These are phyloP conservation scores for Smutsia temminckii DNA, from an alignment of 2,797 vertebrate genomes.

Conservation along the genomic window DNA sequence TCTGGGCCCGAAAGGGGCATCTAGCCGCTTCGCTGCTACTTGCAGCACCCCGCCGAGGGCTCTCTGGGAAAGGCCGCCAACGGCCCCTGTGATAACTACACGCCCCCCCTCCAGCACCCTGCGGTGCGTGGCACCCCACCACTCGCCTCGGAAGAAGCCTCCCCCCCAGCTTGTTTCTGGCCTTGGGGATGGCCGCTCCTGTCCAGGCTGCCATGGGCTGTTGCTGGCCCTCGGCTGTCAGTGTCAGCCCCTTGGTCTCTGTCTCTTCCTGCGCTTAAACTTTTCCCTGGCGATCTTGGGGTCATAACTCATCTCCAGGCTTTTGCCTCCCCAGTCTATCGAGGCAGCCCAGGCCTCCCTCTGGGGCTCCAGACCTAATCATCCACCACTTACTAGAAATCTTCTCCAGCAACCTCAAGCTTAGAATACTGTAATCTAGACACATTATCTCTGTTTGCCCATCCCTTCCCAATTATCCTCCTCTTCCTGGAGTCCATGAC, in stretches of 20 bases:
- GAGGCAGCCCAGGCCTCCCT: neutral
- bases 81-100: neutral
- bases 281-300: neutral
- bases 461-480: neutral
- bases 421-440: neutral
- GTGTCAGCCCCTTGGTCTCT: neutral
- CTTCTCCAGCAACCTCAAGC: neutral
- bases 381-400: neutral
- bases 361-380: neutral
- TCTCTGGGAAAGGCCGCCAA: neutral
- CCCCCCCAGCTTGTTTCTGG: neutral
- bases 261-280: neutral
- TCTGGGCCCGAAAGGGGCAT: neutral
- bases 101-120: neutral
- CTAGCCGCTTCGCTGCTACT: neutral
- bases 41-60: rapidly evolving
- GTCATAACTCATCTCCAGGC: neutral
- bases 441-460: neutral
- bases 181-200: too few species aligned
- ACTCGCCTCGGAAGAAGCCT: neutral
- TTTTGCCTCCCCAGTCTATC: neutral
- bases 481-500: neutral
- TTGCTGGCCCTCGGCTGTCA: neutral
- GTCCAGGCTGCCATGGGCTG: too few species aligned
- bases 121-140: too few species aligned